Evolutionary conservation across 2,113 vertebrate species (phyloP).

Genomic region (Neoarius graeffei): DNA sequence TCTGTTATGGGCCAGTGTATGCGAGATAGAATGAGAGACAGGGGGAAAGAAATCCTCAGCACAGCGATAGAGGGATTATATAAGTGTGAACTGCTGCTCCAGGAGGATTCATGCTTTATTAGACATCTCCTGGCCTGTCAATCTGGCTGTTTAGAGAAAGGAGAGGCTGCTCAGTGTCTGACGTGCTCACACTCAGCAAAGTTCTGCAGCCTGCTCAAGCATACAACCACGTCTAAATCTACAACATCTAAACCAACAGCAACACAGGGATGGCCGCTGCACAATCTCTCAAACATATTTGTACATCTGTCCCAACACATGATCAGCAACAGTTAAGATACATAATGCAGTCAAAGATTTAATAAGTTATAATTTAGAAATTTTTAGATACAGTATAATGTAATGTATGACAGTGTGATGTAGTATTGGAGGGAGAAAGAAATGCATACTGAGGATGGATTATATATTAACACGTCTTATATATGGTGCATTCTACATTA

Average conservation of each 20-base stretch:
- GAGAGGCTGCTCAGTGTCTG: slow-evolving; percentile 18
- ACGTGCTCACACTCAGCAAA: slow-evolving; percentile 11
- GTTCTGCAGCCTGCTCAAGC: slow-evolving; percentile 37
- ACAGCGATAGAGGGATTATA: slow-evolving; percentile 49
- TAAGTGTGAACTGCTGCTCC: slow-evolving; percentile 56
- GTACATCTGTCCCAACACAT: background rate
- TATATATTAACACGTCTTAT: background rate
- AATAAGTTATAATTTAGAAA: background rate
- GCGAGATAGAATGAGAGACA: slow-evolving; percentile 16
- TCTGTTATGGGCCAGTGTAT: slow-evolving; percentile 35
- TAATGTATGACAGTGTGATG: background rate
- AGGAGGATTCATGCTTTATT: slow-evolving; percentile 67
- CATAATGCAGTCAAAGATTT: background rate
- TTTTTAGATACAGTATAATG: background rate
- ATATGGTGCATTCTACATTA: background rate
- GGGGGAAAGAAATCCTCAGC: background rate
- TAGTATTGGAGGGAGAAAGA: background rate
- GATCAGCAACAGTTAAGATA: background rate
- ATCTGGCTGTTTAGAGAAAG: slow-evolving; percentile 58
- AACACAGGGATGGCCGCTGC: background rate
- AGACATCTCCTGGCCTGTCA: slow-evolving; percentile 67
- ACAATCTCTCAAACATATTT: background rate
- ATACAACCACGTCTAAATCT: slow-evolving; percentile 31
- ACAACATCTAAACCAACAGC: slow-evolving; percentile 18
- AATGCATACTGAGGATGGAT: background rate